Base-by-base conservation (phyloP, 2,113 vertebrate genomes). In the Columba janthina region DNA sequence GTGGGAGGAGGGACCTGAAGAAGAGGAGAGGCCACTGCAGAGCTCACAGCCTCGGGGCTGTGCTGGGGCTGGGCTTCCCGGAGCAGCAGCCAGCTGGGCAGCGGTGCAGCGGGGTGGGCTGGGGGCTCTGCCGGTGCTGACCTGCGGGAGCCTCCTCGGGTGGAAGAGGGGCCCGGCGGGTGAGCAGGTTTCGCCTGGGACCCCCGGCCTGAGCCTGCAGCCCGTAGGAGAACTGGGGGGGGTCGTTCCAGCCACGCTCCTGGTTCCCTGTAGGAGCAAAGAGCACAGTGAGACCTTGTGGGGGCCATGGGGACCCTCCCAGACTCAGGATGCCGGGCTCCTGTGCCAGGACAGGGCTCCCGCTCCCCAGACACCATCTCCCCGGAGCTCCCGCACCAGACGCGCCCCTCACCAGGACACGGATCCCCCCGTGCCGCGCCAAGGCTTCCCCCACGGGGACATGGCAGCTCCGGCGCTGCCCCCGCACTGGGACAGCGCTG, bases 201-300 rank as follows among this genome's bases (percentile, higher is more conserved):
- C 97, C 98, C 4, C 96, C 91, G 19, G 97, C 93, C 82, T 94
- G 97, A 17, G 94, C 97, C 97, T 99, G 99, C 57, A 99, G 97
- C 71, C 98, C 98, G 5, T 99, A 99, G 0, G 99, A 99, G 82
- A 99, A 98, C 96, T 99, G 99, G 6, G 99, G 99, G 6, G 99
- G 99, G 94, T 99, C 99, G 65, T 99, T 99, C 99, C 99, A 99
- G n/a, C 99, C 99, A 4, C 98, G 97, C 70, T 99, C 98, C 96
- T 98, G 98, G 97, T 99, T 99, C 66, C 99, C 99, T 99, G 69
- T 29, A 10, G 46, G 51, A 19, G 65, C 17, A 22, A 65, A 46
- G 4, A 24, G 16, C 19, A 11, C 50, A 6, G n/a, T 88, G 57
- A 92, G 53, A 38, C 24, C 22, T 26, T 12, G 42, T 0, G 17